Conservation (phyloP, 2,888 invertebrate species). For the Xanthorhoe spadicearia region DNA sequence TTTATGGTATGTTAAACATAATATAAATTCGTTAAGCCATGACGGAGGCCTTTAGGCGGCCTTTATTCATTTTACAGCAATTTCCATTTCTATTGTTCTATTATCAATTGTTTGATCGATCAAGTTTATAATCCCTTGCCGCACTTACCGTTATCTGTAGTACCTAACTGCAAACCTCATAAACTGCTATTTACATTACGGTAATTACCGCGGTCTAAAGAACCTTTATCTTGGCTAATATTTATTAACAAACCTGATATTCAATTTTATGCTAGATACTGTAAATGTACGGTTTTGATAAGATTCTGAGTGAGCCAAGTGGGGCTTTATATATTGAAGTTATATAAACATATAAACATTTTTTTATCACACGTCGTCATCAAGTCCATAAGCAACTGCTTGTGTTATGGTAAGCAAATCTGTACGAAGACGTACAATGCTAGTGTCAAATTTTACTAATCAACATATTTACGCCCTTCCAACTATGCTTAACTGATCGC, state of each 20-base stretch:
- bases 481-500: no score
- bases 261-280: conserved; percentile 9
- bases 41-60: no score
- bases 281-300: neutral
- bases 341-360: no score
- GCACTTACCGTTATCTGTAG: conserved; percentile 6
- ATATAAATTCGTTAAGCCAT: no score
- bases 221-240: conserved; percentile 11
- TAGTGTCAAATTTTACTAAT: no score
- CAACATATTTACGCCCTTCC: no score
- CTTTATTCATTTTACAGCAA: neutral
- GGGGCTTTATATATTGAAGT: no score
- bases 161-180: neutral
- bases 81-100: neutral
- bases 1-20: no score
- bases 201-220: conserved; percentile 7
- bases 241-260: conserved; percentile 9
- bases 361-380: no score
- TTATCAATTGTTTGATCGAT: neutral
- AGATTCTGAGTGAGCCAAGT: neutral
- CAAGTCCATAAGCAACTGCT: no score
- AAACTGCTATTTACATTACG: conserved; percentile 13
- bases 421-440: no score
- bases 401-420: no score
- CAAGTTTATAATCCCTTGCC: neutral